Evolutionary conservation across 1,140 invertebrate genomes (phyloP).

Genomic region (Danaus plexippus): DNA sequence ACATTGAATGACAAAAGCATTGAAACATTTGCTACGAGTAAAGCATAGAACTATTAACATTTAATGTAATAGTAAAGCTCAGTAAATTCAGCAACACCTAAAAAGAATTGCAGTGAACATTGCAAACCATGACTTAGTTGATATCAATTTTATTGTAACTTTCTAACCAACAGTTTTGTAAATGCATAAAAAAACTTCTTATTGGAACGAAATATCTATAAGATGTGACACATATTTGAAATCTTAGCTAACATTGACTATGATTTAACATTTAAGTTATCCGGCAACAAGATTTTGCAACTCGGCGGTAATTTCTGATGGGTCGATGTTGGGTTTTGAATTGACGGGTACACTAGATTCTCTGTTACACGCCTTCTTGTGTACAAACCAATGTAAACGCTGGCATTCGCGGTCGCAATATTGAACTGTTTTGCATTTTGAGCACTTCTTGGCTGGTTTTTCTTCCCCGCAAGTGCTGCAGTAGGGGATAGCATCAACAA

Average conservation of each 20-base stretch:
- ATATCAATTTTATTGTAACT: too few relatives aligned
- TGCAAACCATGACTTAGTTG: too few relatives aligned
- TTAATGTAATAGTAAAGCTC: too few relatives aligned
- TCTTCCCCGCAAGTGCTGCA: conserved; percentile 93
- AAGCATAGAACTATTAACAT: too few relatives aligned
- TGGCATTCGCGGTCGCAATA: conserved; percentile 97
- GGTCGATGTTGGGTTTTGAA: conserved; percentile 53
- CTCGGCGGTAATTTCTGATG: conserved; percentile 59
- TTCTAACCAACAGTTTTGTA: too few relatives aligned
- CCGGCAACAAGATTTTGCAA: conserved; percentile 64
- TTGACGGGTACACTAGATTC: conserved; percentile 60
- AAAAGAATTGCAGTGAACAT: too few relatives aligned
- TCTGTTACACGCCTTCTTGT: conserved; percentile 89
- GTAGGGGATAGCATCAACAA: conserved; percentile 78
- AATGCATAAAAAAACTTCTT: too few relatives aligned
- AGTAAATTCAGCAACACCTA: too few relatives aligned
- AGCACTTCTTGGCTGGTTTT: conserved; percentile 92
- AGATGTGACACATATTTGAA: background rate
- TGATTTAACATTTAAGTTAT: conserved; percentile 26
- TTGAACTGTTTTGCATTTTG: conserved; percentile 93
- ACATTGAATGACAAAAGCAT: too few relatives aligned
- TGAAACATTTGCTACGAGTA: too few relatives aligned
- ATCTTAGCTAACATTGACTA: conserved; percentile 10
- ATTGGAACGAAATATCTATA: too few relatives aligned
- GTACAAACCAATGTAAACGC: conserved; percentile 94